Conservation (phyloP, 2,113 vertebrate genomes). For the Hymenochirus boettgeri region DNA sequence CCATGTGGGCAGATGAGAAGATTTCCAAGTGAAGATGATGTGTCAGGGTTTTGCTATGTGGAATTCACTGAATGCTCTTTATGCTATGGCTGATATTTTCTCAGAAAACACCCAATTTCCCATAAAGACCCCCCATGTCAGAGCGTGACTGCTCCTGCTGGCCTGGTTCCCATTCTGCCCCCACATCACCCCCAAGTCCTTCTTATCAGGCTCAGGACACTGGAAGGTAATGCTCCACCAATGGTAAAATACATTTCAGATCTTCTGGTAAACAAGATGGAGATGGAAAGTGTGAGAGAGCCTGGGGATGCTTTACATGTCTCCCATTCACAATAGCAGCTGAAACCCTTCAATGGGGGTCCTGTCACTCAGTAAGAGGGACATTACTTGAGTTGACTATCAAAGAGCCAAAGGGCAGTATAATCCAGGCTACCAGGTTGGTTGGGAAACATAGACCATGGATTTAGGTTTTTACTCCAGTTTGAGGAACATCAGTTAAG, state of each 20-base stretch:
- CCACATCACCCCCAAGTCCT: conserved; percentile 26
- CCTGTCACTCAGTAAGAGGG: conserved; percentile 73
- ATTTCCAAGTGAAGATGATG: conserved; percentile 59
- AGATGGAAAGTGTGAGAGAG: conserved; percentile 44
- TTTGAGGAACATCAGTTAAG: too few relatives aligned
- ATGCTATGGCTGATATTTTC: conserved; percentile 52
- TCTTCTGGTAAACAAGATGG: conserved; percentile 8
- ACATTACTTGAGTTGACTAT: conserved; percentile 54
- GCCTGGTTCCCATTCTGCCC: conserved; percentile 67
- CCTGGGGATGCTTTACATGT: conserved; percentile 52
- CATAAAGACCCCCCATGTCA: conserved; percentile 61
- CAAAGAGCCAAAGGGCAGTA: conserved; percentile 37
- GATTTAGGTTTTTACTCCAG: too few relatives aligned
- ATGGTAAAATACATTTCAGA: conserved; percentile 13
- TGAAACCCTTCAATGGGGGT: conserved; percentile 68
- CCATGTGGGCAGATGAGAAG: conserved; percentile 49
- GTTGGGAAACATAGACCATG: too few relatives aligned
- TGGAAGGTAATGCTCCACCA: background rate
- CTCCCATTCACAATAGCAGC: conserved; percentile 62
- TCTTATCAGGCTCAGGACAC: background rate
- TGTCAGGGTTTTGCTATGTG: conserved; percentile 67
- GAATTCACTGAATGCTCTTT: conserved; percentile 60
- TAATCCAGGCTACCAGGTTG: conserved; percentile 16
- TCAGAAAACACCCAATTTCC: conserved; percentile 47
- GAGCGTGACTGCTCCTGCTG: conserved; percentile 61